Base-by-base conservation (phyloP, 35 echinoderm and acorn worm species). In the Apostichopus parvimensis region DNA sequence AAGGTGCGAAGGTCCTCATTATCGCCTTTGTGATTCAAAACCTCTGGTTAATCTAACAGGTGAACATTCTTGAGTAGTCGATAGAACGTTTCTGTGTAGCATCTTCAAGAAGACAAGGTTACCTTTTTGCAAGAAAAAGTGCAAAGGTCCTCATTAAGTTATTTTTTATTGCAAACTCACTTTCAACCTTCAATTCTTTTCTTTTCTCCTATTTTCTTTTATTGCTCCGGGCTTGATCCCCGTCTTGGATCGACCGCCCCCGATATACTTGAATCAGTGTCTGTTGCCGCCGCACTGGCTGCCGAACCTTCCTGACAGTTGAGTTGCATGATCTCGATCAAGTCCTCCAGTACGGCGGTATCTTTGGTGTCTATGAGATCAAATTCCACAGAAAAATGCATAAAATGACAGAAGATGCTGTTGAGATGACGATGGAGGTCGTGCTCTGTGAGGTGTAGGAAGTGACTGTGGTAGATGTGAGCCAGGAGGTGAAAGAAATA, bases 401-500 rank as follows among this genome's bases (percentile, higher is more conserved):
- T 91, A 90, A 96, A 79, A 61, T 96, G 95, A 73, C 56, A 90
- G 82, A 99, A 95, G 86, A 99, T 80, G 77, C 93, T 94, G 92
- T 99, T 99, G 86, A 96, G 95, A 56, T 99, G 97, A 21, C 58
- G 28, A 55, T 96, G 93, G 15, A 99, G 93, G 52, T 99, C 95
- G 14, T 94, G 75, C 15, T 87, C 65, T 6, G 85, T 77, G 12
- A 99, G 86, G 17, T 94, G 94, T 18, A 93, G 87, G 22, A 93
- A 99, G 77, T 99, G 97, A 26, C 91, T 91, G 64, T 93, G 95
- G 88, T 99, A 99, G 64, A 99, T 99, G 92, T 99, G 97, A 62
- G 95, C 97, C 65, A 96, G 15, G 26, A 99, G 91, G 62, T 99
- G 91, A 91, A 99, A 96, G 57, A 99, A 82, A 52, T 94, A 94